Percentiles rank a stretch among this genome's conserved stretches.
Conservation (phyloP, 2,888 invertebrate species). For the Idaea dimidiata region DNA sequence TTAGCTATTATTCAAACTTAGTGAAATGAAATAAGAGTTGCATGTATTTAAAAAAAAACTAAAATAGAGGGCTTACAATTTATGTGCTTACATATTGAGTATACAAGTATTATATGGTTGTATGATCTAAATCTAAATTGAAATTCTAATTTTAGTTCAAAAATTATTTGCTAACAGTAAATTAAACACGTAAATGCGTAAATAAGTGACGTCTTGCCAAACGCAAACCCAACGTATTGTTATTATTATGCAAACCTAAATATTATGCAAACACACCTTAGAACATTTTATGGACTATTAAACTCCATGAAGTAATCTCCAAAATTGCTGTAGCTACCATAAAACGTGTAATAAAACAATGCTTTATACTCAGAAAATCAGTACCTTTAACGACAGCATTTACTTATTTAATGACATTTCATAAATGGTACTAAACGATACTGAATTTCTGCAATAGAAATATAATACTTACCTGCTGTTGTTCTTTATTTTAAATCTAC, state of each 20-base stretch:
- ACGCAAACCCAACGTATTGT: background rate
- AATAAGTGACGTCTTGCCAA: background rate
- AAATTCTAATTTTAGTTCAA: background rate
- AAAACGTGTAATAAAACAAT: slow-evolving; percentile 4
- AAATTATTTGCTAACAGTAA: background rate
- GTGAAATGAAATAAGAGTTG: no score
- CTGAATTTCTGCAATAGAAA: background rate
- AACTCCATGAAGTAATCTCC: slow-evolving; percentile 12
- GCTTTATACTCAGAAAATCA: background rate
- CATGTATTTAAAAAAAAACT: no score
- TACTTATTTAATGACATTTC: background rate
- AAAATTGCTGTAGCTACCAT: slow-evolving; percentile 11
- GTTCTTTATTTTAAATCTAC: no score
- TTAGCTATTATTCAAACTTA: no score
- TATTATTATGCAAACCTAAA: background rate
- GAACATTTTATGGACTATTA: slow-evolving; percentile 16
- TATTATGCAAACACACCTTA: slow-evolving; percentile 1
- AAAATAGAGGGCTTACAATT: background rate
- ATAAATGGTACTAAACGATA: background rate
- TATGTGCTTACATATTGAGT: background rate
- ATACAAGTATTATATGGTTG: background rate
- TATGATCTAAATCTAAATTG: background rate
- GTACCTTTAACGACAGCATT: background rate
- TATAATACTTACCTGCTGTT: no score
- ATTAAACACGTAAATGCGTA: background rate